A percentile compares a stretch with the other conserved stretches of the same genome.
Conservation (phyloP, 53 echinoderm and acorn worm genomes). For the Arbacia lixula region DNA sequence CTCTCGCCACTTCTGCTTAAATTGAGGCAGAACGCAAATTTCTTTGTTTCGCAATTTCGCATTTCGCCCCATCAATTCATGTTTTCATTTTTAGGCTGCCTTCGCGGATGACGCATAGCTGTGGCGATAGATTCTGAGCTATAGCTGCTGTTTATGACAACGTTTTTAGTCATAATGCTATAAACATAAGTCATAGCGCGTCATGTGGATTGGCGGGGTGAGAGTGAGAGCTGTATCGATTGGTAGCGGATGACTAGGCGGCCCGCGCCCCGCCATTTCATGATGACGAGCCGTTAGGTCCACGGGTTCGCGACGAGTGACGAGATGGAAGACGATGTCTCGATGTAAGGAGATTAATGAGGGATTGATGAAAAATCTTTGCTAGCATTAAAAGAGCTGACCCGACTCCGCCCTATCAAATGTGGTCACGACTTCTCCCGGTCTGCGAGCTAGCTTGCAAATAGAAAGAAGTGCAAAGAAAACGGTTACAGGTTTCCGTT, state of each 20-base stretch:
- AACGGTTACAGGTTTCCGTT: too few relatives aligned
- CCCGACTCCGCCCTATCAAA: too few relatives aligned
- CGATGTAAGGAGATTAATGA: conserved; percentile 14
- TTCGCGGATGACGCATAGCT: conserved; percentile 38
- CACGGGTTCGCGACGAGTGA: conserved; percentile 1
- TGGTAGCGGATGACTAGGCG: conserved; percentile 30
- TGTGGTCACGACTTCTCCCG: too few relatives aligned
- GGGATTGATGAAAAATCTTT: too few relatives aligned
- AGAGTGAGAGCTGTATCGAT: conserved; percentile 31
- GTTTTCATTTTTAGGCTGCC: neutral
- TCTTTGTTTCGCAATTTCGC: conserved; percentile 15
- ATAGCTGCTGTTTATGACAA: conserved; percentile 24
- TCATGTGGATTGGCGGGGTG: neutral
- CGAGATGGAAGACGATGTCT: conserved; percentile 8
- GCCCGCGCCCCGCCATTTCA: conserved; percentile 35
- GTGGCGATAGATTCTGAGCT: conserved; percentile 31
- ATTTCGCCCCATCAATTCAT: neutral
- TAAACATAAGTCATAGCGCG: conserved; percentile 29
- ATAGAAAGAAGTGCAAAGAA: too few relatives aligned
- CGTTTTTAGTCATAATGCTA: conserved; percentile 27
- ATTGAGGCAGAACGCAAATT: conserved; percentile 18
- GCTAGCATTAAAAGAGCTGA: too few relatives aligned
- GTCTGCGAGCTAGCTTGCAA: too few relatives aligned
- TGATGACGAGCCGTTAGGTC: conserved; percentile 25
- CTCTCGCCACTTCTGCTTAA: conserved; percentile 37